Conservation (phyloP, 2,888 invertebrate species). For the Hirtodrosophila duncani region DNA sequence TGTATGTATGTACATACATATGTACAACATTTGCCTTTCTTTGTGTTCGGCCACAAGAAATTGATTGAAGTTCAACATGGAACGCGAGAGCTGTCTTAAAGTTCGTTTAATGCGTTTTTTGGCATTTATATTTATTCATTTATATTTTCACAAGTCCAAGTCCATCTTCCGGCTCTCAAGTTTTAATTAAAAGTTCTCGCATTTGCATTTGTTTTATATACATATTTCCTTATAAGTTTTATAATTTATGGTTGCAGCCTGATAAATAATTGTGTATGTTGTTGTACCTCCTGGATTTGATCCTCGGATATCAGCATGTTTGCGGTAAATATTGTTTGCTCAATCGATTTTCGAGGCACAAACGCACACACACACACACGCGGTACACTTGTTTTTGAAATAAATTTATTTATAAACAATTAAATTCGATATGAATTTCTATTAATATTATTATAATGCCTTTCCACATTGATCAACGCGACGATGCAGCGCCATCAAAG, state of each 20-base stretch:
- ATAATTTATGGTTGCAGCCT: conserved; percentile 22
- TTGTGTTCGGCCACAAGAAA: conserved; percentile 33
- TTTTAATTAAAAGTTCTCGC: conserved; percentile 25
- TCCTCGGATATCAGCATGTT: conserved; percentile 76
- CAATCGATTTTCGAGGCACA: background rate
- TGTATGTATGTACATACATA: conserved; percentile 7
- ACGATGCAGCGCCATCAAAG: conserved; percentile 77
- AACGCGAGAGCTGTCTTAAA: no score
- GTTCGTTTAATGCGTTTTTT: conserved; percentile 17
- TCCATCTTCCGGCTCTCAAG: no score
- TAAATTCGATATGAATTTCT: conserved; percentile 6
- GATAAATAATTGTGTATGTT: conserved; percentile 9
- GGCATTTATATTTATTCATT: background rate
- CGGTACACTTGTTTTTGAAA: background rate
- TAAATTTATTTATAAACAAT: conserved; percentile 3
- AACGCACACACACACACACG: conserved; percentile 3
- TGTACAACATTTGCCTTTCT: background rate
- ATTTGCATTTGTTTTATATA: background rate
- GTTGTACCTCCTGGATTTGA: conserved; percentile 76
- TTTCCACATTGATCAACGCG: conserved; percentile 59
- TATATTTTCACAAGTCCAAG: no score
- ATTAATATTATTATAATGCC: conserved; percentile 7
- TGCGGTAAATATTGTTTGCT: conserved; percentile 2
- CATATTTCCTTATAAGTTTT: conserved; percentile 3
- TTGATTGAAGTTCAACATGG: conserved; percentile 65